A percentile compares a stretch with the other conserved stretches of the same genome.
Conservation (phyloP, 2,113 vertebrate genomes). For the Pholis gunnellus region DNA sequence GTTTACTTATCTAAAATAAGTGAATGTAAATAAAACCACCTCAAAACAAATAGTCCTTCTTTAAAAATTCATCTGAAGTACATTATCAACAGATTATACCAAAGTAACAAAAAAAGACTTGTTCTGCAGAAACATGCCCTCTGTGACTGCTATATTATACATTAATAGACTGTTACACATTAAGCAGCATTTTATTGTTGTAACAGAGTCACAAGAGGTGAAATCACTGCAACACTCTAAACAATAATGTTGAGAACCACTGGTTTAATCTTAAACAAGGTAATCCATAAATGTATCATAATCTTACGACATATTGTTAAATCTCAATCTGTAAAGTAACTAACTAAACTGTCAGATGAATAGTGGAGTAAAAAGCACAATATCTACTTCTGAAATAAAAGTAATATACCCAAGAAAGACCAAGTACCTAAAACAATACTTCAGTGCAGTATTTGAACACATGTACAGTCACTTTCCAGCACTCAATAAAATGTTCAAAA, state of each 20-base stretch:
- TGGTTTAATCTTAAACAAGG: neutral
- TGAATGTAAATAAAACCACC: neutral
- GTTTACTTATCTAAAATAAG: neutral
- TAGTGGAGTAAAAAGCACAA: neutral
- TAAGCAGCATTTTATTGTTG: neutral
- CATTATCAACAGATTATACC: neutral
- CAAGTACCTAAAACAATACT: neutral
- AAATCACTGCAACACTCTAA: neutral
- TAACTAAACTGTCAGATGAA: neutral
- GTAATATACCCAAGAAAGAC: neutral
- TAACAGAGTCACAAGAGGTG: neutral
- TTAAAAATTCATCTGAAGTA: neutral
- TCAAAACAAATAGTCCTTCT: neutral
- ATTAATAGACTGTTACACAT: neutral
- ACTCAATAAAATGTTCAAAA: neutral
- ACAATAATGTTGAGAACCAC: neutral
- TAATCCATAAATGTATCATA: neutral
- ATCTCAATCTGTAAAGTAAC: neutral
- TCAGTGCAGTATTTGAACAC: neutral
- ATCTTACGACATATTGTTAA: neutral
- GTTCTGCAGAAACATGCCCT: neutral
- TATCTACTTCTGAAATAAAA: neutral
- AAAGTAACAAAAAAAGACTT: neutral
- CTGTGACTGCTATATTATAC: neutral
- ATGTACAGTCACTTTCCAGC: neutral